These are phyloP conservation scores for Ptilonorhynchus violaceus DNA, from an alignment of 2,113 vertebrate species.

Conservation along the genomic window DNA sequence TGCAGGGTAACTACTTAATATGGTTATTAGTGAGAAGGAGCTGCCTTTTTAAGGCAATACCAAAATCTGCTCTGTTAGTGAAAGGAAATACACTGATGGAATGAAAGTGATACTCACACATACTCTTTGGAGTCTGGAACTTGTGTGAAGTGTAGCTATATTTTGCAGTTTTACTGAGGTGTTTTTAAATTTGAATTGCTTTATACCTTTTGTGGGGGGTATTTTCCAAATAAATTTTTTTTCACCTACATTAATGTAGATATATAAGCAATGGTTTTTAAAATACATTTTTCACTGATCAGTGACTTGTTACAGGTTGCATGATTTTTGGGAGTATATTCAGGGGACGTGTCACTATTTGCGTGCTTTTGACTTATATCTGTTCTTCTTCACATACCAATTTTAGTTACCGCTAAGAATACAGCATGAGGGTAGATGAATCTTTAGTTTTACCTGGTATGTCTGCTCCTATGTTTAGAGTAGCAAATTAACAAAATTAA, in stretches of 20 bases:
- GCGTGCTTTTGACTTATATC: neutral
- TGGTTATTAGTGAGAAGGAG: neutral
- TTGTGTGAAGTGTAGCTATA: neutral
- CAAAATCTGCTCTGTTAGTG: neutral
- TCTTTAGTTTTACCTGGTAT: neutral
- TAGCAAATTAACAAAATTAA: neutral
- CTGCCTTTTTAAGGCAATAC: neutral
- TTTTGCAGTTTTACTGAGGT: neutral
- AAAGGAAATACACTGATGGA: neutral
- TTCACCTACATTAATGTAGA: neutral
- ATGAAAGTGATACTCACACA: neutral
- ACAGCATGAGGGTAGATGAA: neutral
- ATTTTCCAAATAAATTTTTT: neutral
- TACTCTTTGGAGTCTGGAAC: neutral
- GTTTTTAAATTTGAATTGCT: neutral
- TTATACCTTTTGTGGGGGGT: neutral
- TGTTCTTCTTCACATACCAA: neutral
- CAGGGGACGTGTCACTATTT: neutral
- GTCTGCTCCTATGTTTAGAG: neutral
- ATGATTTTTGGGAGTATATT: neutral
- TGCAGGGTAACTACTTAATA: neutral
- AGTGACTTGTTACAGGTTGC: neutral
- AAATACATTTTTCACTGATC: neutral
- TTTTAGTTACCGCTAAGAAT: neutral
- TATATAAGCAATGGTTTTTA: neutral